Base-by-base conservation (phyloP, 2,797 vertebrate genomes). In the Chelidonichthys spinosus region DNA sequence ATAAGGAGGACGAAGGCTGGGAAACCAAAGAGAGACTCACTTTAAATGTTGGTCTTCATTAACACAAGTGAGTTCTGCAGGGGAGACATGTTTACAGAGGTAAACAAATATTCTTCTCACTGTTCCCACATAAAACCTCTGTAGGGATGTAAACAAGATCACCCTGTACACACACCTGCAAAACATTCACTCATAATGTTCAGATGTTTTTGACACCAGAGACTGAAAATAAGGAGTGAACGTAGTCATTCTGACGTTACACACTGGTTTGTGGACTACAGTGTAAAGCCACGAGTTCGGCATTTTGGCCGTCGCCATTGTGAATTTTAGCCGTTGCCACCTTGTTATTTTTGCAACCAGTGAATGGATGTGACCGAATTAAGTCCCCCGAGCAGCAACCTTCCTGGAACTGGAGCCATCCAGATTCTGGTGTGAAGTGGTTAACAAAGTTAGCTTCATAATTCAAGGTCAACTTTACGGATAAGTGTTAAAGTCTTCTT, bases 1-100 rank as follows among this genome's bases (percentile, higher is more conserved):
- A 91, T 83, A 83, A 87, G 74, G 72, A 77, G 75, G 84, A 91
- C 88, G 83, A 85, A 84, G 82, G 50, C 84, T 89, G 90, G 85
- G 83, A 90, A 90, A 89, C 43, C 4, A n/a, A 55, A 63, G 43
- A 44, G 36, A 1, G 3, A 79, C 55, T 69, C 60, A 44, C 44
- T 71, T 59, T 61, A 55, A 72, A 68, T 53, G 62, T 39, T 78
- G 63, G 47, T 63, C 14, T 69, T 83, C 58, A 74, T 83, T 64
- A 78, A 60, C 4, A 7, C 2, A 4, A 18, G 36, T 11, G 58
- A 44, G 17, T n/a, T 60, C 37, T 58, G 37, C 11, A 3, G 18
- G 15, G 44, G 18, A n/a, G n/a, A n/a, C 7, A 18, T 0, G 10
- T 10, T 11, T 1, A 11, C 11, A 43, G 4, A 18, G 9, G n/a